Evolutionary conservation across 1,140 invertebrate genomes (phyloP).

Genomic region (Drosophila teissieri): DNA sequence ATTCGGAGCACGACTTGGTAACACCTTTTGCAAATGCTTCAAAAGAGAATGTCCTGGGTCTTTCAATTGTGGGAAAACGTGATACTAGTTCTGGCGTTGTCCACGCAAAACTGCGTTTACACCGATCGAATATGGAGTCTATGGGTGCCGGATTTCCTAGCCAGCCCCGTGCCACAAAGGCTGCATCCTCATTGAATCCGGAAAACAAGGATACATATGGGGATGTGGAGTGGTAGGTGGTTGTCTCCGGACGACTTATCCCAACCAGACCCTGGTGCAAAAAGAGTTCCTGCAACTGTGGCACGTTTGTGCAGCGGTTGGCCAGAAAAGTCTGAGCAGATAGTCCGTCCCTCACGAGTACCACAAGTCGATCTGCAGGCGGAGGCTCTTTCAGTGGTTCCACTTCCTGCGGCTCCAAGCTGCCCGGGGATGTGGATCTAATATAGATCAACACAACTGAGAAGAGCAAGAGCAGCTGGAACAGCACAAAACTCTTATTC

Average conservation of each 20-base stretch:
- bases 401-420: conserved; percentile 85
- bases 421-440: conserved; percentile 86
- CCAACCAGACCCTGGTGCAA: conserved; percentile 91
- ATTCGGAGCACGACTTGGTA: conserved; percentile 86
- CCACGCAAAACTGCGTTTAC: conserved; percentile 88
- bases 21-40: conserved; percentile 89
- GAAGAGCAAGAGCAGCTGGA: conserved; percentile 86
- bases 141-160: conserved; percentile 93
- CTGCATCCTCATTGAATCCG: conserved; percentile 97
- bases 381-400: conserved; percentile 85
- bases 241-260: conserved; percentile 94
- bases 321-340: conserved; percentile 91
- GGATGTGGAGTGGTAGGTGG: conserved; percentile 96
- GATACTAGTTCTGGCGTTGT: conserved; percentile 96
- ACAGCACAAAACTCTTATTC: conserved; percentile 22
- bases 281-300: conserved; percentile 50
- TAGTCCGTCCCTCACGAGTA: conserved; percentile 95
- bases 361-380: conserved; percentile 90
- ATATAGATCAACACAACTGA: conserved; percentile 88
- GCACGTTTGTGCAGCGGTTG: conserved; percentile 46
- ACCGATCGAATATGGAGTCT: conserved; percentile 98
- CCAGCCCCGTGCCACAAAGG: conserved; percentile 88
- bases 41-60: conserved; percentile 74
- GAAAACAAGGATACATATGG: conserved; percentile 97
- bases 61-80: conserved; percentile 86